Evolutionary conservation across 2,113 vertebrate species (phyloP), one percentile per base, ranked within the genome.

Genomic region (Enhydra lutris): DNA sequence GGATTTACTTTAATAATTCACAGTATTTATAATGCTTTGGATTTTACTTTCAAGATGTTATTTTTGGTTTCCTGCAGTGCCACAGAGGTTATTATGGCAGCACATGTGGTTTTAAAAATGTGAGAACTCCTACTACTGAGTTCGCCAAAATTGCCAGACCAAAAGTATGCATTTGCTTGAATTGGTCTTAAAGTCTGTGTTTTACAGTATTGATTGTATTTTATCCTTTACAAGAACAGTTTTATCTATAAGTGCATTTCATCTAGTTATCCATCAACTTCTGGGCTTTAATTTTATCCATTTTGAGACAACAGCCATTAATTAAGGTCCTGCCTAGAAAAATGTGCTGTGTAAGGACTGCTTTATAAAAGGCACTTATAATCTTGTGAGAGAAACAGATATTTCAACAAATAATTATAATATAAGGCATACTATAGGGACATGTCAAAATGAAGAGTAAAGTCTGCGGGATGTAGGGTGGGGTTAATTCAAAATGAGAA

Each of bases 51-150:
- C 20, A 92, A 80, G 90, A 78, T 96, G 45, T 81, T 97, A 23
- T 4, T 97, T 98, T 98, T 97, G 93, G 87, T 88, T 93, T 98
- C 39, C 86, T 96, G 26, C 17, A 95, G 67, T 95, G 69, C 84
- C 97, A 82, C 18, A 87, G 74, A 97, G 97, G 42, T 98, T 80
- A 81, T 57, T 97, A 59, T 87, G 63, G 61, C 65, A 63, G 45
- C 36, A 63, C 42, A 39, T 82, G 71, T 93, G 85, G 94, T 74
- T 97, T 97, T 81, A 89, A 95, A 95, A 89, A 86, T 86, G 63
- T 61, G 65, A 85, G 74, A 81, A 90, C 61, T 96, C 92, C 42
- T 71, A n/a, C 24, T 90, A 92, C 42, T 2, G 0, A 92, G 65
- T 95, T 97, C 73, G 87, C 91, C 92, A 86, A n/a, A 92, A 95